phyloP scores from a whole-genome alignment of 92 coral and sea anemone genomes.

The Porites rus region DNA sequence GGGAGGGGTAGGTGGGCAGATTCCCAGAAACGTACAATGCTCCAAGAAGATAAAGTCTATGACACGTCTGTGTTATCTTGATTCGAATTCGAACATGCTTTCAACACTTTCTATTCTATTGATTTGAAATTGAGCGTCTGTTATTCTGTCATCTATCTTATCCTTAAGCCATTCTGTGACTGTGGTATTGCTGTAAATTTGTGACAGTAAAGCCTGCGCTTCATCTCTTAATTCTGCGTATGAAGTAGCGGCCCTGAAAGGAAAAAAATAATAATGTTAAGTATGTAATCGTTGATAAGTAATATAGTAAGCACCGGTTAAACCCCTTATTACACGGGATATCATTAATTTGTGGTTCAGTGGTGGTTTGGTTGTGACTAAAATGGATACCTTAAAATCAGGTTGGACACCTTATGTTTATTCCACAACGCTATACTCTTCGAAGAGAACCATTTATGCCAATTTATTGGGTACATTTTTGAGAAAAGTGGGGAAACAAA shows the following conservation, averaged over 20 bases:
- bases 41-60: neutral
- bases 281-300: too few relatives aligned
- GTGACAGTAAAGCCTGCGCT: constrained; percentile 45
- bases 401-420: too few relatives aligned
- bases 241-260: constrained; percentile 53
- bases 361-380: too few relatives aligned
- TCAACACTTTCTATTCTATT: constrained; percentile 21
- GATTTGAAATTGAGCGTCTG: constrained; percentile 52
- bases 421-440: too few relatives aligned
- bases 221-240: constrained; percentile 51
- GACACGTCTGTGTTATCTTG: constrained; percentile 4
- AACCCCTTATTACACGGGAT: too few relatives aligned
- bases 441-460: too few relatives aligned
- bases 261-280: neutral
- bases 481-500: too few relatives aligned
- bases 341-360: too few relatives aligned
- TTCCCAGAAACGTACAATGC: neutral
- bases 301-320: too few relatives aligned
- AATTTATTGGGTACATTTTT: too few relatives aligned
- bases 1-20: too few relatives aligned
- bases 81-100: constrained; percentile 13
- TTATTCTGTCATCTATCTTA: constrained; percentile 76
- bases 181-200: constrained; percentile 69
- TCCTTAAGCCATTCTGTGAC: constrained; percentile 85
- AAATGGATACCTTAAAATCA: too few relatives aligned